Evolutionary conservation across 2,113 vertebrate genomes (phyloP), one percentile per base, ranked within the genome.

Genomic region (Ranitomeya variabilis): DNA sequence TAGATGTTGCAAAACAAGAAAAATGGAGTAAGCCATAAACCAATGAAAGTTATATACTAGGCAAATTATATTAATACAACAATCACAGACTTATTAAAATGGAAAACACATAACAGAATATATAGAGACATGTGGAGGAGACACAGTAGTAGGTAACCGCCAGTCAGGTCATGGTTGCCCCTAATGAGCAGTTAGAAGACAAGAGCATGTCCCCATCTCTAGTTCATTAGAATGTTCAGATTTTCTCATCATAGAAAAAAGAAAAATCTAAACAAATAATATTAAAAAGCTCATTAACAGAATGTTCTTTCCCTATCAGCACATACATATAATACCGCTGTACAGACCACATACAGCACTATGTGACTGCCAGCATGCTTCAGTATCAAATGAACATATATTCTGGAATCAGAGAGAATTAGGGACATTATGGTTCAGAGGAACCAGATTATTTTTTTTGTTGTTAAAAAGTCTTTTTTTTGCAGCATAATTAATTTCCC

Each of bases 401-500:
- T 66, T 45, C 60, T 64, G 7, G 7, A 60, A 31, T 62, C 16
- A 12, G 26, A 45, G 10, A 66, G 16, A n/a, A 83, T 83, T 13
- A 62, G 11, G 80, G 80, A 81, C 80, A 62, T 8, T 62, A 83
- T 66, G 60, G 60, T 52, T 51, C 59, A 82, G 62, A 8, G 16
- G 45, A 19, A 31, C 6, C 12, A 45, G 37, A 45, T 9, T 6
- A 12, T 62, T 80, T 26, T 31, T 7, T 62, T 83, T 21, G 26
- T 64, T 19, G 26, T 66, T 62, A 64, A 0, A 64, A 83, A 21
- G 31, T 66, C 16, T 4, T 83, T 83, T 45, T 31, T 31, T 59
- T 57, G 66, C 59, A 82, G 80, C 80, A 82, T 64, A 51, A 66
- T 83, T 83, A 83, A 83, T 83, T 66, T 83, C 60, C n/a, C 55